A percentile compares a stretch with the other conserved stretches of the same genome.
Evolutionary conservation across 2,888 invertebrate species (phyloP).

Genomic region (Teinopalpus imperialis): DNA sequence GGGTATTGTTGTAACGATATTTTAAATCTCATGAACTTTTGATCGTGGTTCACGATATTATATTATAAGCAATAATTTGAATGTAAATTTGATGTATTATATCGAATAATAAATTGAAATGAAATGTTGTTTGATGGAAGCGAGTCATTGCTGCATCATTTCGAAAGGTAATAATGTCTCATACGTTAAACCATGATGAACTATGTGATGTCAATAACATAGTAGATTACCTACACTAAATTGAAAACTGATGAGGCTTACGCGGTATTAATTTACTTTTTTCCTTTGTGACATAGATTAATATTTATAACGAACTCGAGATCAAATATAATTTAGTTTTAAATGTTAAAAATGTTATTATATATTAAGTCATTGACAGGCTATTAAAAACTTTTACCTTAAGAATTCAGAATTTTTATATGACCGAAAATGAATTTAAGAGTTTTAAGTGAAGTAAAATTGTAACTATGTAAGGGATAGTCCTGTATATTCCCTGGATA

Average conservation of each 20-base stretch:
- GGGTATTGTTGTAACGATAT: constrained; percentile 5
- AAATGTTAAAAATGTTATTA: neutral
- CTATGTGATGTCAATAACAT: constrained; percentile 23
- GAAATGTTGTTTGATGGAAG: constrained; percentile 3
- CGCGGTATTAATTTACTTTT: constrained; percentile 18
- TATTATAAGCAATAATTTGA: constrained; percentile 8
- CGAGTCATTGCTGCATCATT: constrained; percentile 11
- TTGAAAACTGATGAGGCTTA: constrained; percentile 25
- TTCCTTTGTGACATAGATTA: constrained; percentile 3
- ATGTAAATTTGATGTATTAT: constrained; percentile 1
- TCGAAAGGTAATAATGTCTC: constrained; percentile 21
- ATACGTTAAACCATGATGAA: constrained; percentile 24
- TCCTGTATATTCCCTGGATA: too few relatives aligned
- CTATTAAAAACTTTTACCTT: too few relatives aligned
- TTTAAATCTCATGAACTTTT: constrained; percentile 1
- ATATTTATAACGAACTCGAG: constrained; percentile 9
- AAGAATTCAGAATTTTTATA: too few relatives aligned
- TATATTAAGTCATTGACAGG: too few relatives aligned
- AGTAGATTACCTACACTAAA: constrained; percentile 20
- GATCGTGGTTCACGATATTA: too few relatives aligned
- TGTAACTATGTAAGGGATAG: too few relatives aligned
- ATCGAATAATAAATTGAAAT: neutral
- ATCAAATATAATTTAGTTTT: neutral
- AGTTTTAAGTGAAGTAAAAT: too few relatives aligned
- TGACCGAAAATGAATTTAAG: too few relatives aligned